Conservation (phyloP, 1,140 invertebrate genomes). For the Anoplophora glabripennis region DNA sequence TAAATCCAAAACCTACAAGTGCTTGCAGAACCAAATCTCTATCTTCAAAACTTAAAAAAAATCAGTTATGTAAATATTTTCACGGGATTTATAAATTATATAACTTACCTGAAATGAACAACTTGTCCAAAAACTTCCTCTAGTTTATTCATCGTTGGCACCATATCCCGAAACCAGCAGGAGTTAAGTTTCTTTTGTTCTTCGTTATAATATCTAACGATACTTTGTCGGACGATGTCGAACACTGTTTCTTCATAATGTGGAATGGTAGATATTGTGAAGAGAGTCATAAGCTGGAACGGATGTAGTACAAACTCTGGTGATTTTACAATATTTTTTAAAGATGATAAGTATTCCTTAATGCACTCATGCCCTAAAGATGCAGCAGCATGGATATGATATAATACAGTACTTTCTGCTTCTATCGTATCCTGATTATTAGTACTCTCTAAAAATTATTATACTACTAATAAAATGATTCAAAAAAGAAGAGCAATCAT, state of each 20-base stretch:
- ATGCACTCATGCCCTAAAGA: constrained; percentile 51
- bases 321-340: constrained; percentile 51
- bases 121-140: constrained; percentile 51
- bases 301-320: constrained; percentile 56
- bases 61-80: too few species aligned
- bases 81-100: too few species aligned
- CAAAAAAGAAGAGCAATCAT: neutral
- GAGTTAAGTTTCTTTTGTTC: constrained; percentile 51
- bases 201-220: constrained; percentile 51
- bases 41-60: constrained; percentile 51
- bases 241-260: constrained; percentile 53
- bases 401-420: constrained; percentile 57
- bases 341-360: constrained; percentile 53
- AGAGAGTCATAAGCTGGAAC: constrained; percentile 54
- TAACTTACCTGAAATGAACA: constrained; percentile 53
- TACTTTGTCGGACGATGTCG: constrained; percentile 51
- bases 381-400: constrained; percentile 55
- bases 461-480: constrained; percentile 2
- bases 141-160: constrained; percentile 43
- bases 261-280: constrained; percentile 50
- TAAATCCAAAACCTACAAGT: constrained; percentile 55
- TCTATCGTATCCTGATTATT: constrained; percentile 45
- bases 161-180: constrained; percentile 54
- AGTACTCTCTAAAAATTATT: constrained; percentile 40
- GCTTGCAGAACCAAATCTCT: constrained; percentile 55